Evolutionary conservation across 2,797 vertebrate genomes (phyloP).

Genomic region (Hydrocynus forskahlii): DNA sequence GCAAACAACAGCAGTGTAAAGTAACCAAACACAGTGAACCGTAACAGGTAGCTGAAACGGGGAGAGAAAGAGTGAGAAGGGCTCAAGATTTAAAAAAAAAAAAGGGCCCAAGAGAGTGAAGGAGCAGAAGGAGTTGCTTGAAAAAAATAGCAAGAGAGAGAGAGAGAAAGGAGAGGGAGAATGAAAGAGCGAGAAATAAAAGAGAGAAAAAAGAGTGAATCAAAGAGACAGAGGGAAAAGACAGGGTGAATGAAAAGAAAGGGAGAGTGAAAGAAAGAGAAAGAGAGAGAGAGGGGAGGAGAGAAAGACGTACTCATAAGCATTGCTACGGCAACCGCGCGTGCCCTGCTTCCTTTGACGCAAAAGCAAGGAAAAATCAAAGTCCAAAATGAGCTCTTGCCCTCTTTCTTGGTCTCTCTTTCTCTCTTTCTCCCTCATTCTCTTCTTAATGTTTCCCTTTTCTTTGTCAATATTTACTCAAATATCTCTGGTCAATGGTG

Average conservation of each 20-base stretch:
- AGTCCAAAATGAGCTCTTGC: slow-evolving; percentile 22
- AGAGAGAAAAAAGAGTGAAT: slow-evolving; percentile 1
- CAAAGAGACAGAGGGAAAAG: background rate
- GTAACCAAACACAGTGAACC: no score
- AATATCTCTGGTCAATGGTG: slow-evolving; percentile 6
- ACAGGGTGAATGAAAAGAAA: slow-evolving; percentile 9
- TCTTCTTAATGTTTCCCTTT: slow-evolving; percentile 3
- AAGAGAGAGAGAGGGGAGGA: background rate
- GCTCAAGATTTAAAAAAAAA: background rate
- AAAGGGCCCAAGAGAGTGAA: no score
- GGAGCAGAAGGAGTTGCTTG: background rate
- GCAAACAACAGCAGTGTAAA: no score
- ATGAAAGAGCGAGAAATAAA: background rate
- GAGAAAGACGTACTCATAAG: slow-evolving; percentile 31
- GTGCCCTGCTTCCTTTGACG: slow-evolving; percentile 46
- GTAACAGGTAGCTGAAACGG: background rate
- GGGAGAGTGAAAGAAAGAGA: background rate
- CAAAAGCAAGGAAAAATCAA: slow-evolving; percentile 45
- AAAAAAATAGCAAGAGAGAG: background rate
- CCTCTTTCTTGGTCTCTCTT: slow-evolving; percentile 8
- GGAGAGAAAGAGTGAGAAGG: slow-evolving; percentile 52
- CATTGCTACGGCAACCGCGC: slow-evolving; percentile 49
- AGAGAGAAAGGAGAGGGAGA: background rate
- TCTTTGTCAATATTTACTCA: slow-evolving; percentile 43
- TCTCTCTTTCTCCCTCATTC: slow-evolving; percentile 22